Conservation (phyloP, 2,888 invertebrate species). For the Fragum sueziense region DNA sequence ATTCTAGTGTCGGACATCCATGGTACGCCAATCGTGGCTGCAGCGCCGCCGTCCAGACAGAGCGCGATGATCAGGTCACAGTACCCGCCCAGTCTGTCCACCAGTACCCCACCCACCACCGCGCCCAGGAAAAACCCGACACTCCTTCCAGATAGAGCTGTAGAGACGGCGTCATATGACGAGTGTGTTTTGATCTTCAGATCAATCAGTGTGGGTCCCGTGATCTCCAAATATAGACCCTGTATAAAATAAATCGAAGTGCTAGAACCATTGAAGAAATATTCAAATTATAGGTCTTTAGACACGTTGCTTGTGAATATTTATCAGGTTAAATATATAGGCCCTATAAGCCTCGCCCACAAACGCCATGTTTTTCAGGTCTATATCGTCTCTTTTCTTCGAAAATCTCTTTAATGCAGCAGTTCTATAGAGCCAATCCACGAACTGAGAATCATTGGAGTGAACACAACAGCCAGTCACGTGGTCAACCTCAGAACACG, state of each 20-base stretch:
- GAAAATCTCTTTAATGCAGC: no score
- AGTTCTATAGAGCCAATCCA: no score
- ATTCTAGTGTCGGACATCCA: constrained; percentile 46
- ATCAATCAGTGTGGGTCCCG: constrained; percentile 70
- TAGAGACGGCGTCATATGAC: constrained; percentile 66
- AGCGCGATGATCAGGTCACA: constrained; percentile 64
- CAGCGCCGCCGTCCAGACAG: constrained; percentile 51
- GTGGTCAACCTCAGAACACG: no score
- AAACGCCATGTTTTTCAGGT: no score
- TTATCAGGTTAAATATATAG: no score
- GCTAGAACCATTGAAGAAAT: neutral
- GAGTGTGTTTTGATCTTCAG: constrained; percentile 57
- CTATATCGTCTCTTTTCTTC: neutral
- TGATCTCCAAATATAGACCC: constrained; percentile 67
- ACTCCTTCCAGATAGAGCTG: constrained; percentile 64
- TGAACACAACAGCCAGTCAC: no score
- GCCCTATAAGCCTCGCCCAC: no score
- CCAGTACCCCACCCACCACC: constrained; percentile 54
- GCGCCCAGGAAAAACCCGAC: constrained; percentile 62
- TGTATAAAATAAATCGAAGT: constrained; percentile 13
- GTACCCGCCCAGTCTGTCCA: constrained; percentile 59
- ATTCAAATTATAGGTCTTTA: neutral
- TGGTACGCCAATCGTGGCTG: constrained; percentile 46
- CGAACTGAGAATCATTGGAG: no score
- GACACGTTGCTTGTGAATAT: neutral